Conservation (phyloP, 30 jellyfish, hydroid and myxozoan species). For the Hydra vulgaris region DNA sequence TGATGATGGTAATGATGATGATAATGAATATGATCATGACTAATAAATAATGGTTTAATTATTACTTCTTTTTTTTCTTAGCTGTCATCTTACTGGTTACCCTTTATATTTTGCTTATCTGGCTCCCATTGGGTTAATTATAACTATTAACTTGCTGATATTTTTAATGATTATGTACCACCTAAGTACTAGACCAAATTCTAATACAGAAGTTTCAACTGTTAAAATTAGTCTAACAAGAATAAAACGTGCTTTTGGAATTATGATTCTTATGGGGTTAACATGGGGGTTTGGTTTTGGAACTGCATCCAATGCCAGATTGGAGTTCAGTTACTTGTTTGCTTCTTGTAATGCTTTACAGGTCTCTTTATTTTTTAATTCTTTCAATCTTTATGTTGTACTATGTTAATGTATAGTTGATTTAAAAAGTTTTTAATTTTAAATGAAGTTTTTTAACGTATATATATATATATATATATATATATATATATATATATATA, state of each 20-base stretch:
- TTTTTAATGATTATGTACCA: slow-evolving; percentile 80
- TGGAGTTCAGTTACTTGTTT: slow-evolving; percentile 67
- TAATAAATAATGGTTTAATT: no score
- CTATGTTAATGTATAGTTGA: no score
- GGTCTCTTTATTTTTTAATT: background rate
- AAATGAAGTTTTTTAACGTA: no score
- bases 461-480: no score
- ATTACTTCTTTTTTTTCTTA: slow-evolving; percentile 15
- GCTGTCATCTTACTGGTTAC: slow-evolving; percentile 77
- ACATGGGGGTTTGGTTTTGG: slow-evolving; percentile 91
- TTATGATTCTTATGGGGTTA: slow-evolving; percentile 87
- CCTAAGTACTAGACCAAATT: slow-evolving; percentile 72
- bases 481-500: no score
- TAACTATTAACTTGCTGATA: slow-evolving; percentile 45
- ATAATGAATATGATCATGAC: no score
- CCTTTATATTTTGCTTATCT: slow-evolving; percentile 71
- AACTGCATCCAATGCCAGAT: slow-evolving; percentile 65
- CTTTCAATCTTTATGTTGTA: no score
- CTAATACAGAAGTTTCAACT: slow-evolving; percentile 50
- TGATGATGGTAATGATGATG: background rate
- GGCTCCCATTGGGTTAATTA: slow-evolving; percentile 84
- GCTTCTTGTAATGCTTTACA: slow-evolving; percentile 77
- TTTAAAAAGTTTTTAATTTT: no score
- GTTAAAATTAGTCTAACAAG: slow-evolving; percentile 49
- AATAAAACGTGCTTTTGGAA: slow-evolving; percentile 89